Evolutionary conservation across 2,888 invertebrate genomes (phyloP).

Genomic region (Sminthurinus aureus): DNA sequence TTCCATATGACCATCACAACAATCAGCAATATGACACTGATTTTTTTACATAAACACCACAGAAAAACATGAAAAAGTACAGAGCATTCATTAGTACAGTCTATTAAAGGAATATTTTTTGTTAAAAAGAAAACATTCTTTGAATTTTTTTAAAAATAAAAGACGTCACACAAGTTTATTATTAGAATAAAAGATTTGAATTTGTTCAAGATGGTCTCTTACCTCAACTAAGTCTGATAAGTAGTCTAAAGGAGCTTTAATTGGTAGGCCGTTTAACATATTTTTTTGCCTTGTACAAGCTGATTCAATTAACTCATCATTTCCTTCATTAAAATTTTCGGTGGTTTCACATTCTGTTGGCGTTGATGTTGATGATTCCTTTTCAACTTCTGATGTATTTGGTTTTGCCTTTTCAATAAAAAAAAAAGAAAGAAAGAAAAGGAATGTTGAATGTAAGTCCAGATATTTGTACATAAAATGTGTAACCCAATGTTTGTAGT

Average conservation of each 20-base stretch:
- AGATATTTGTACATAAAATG: too few species aligned
- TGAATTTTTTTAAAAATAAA: too few species aligned
- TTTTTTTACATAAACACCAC: not conserved
- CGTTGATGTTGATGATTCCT: not conserved
- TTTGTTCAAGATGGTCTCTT: too few species aligned
- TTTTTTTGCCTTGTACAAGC: conserved; percentile 11
- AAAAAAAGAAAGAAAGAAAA: too few species aligned
- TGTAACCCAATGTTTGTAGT: too few species aligned
- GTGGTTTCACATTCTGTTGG: not conserved
- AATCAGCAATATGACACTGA: conserved; percentile 53
- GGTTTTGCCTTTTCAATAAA: too few species aligned
- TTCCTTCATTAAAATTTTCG: not conserved
- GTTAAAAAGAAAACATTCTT: too few species aligned
- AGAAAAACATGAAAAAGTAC: not conserved
- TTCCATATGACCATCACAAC: conserved; percentile 58
- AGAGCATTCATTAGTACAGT: too few species aligned
- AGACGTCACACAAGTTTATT: too few species aligned
- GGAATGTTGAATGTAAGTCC: too few species aligned
- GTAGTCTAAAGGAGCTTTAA: conserved; percentile 55
- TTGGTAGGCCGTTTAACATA: conserved; percentile 28
- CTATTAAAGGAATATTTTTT: too few species aligned
- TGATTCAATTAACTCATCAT: not conserved
- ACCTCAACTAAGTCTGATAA: conserved; percentile 58
- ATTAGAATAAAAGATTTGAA: too few species aligned
- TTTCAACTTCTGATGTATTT: not conserved